Evolutionary conservation across 2,797 vertebrate genomes (phyloP).

Genomic region (Poecile montanus): DNA sequence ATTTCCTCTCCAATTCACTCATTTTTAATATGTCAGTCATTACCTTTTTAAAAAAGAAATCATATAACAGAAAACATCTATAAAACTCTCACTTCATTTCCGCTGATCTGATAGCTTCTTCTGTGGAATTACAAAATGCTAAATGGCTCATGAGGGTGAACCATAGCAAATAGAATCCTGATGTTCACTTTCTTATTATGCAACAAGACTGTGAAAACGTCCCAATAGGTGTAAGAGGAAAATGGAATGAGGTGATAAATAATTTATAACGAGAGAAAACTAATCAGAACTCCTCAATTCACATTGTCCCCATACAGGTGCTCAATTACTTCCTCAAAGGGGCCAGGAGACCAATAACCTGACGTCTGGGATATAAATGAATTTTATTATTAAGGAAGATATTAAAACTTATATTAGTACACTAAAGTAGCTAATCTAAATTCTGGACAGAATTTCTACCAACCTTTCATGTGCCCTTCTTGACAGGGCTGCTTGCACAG

Average conservation of each 20-base stretch:
- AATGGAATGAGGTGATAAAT: slow-evolving; percentile 69
- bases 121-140: slow-evolving; percentile 53
- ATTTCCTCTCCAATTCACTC: neutral
- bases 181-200: slow-evolving; percentile 64
- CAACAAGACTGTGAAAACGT: slow-evolving; percentile 36
- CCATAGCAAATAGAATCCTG: slow-evolving; percentile 46
- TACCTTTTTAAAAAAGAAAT: neutral
- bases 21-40: slow-evolving; percentile 3
- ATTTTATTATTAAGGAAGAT: slow-evolving; percentile 71
- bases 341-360: slow-evolving; percentile 65
- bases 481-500: neutral
- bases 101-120: slow-evolving; percentile 12
- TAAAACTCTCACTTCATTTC: slow-evolving; percentile 50
- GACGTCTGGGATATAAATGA: slow-evolving; percentile 60
- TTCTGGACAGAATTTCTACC: slow-evolving; percentile 52
- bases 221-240: slow-evolving; percentile 51
- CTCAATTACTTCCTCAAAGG: slow-evolving; percentile 58
- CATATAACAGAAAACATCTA: neutral
- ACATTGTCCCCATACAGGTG: slow-evolving; percentile 63
- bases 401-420: slow-evolving; percentile 68
- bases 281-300: slow-evolving; percentile 67
- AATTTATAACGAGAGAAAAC: slow-evolving; percentile 70
- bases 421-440: slow-evolving; percentile 70
- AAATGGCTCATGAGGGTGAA: slow-evolving; percentile 58
- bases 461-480: slow-evolving; percentile 43